Base-by-base conservation (phyloP, 2,888 invertebrate genomes). In the Ichneumoninae sp. region DNA sequence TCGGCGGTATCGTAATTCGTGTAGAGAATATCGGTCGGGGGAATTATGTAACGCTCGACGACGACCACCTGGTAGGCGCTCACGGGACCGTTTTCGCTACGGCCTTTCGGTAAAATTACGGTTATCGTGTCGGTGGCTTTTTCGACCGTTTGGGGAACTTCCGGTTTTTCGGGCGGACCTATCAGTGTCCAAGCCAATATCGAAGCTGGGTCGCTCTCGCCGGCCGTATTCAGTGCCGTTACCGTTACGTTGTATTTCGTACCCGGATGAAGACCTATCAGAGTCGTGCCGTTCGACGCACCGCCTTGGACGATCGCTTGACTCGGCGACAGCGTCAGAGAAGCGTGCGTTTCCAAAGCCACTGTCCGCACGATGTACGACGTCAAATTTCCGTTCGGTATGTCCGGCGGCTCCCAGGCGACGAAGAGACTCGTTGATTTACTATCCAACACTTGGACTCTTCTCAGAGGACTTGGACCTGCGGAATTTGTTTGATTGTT, bases 21-120 rank as follows among this genome's bases (percentile, higher is more conserved):
- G 70, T 91, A 92, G 13, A 86, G n/a, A 95, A 95, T 19, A 96
- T 94, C 78, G 94, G 94, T 86, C 95, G 96, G 90, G 96, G 96
- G 26, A 95, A 95, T 92, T 95, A 96, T 91, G 94, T 95, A 87
- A 95, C 95, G 77, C 95, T 95, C 95, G 40, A 97, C 95, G 0
- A 98, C 96, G 57, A 97, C 95, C 54, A 98, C 94, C 89, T 96
- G 95, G 89, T 98, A 97, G 88, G 95, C 95, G 19, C 95, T 95
- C 0, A 98, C 95, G 0, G 98, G 98, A 0, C 98, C 98, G 91
- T 97, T 96, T 63, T 96, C 95, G 93, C 98, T 97, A 73, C 94
- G 95, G 0, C 96, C 96, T 86, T 96, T 95, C 10, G 95, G 95
- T 44, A 98, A 94, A 87, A 95, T 95, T 5, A 98, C 95, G 0